Conservation (phyloP, 2,797 vertebrate genomes). For the Sebastes itinus region DNA sequence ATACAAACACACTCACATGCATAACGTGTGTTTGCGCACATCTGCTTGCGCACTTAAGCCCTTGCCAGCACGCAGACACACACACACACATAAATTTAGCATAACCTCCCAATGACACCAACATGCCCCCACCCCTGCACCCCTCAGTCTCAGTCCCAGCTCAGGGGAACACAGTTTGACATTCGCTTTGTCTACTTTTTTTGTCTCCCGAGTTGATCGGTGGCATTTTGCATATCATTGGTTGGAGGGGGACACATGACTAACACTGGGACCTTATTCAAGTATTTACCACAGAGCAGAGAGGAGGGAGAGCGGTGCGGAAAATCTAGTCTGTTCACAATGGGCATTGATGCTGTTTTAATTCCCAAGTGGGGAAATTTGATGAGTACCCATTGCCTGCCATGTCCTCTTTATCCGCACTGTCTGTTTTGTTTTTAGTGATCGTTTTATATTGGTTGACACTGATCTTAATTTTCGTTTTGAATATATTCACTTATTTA, state of each 20-base stretch:
- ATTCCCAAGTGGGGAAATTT: constrained; percentile 35
- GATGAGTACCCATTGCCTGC: background rate
- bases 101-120: constrained; percentile 37
- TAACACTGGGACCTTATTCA: constrained; percentile 61
- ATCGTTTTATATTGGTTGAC: background rate
- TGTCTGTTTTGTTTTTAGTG: background rate
- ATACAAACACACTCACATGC: constrained; percentile 46
- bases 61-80: constrained; percentile 26
- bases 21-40: constrained; percentile 49
- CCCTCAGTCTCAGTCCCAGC: constrained; percentile 29
- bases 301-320: constrained; percentile 17
- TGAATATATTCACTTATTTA: background rate
- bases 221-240: constrained; percentile 75
- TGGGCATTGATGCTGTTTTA: constrained; percentile 38
- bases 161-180: constrained; percentile 71
- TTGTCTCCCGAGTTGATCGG: constrained; percentile 61
- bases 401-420: background rate
- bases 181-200: constrained; percentile 73
- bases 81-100: constrained; percentile 26
- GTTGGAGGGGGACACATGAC: constrained; percentile 62
- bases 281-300: constrained; percentile 52
- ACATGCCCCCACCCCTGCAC: constrained; percentile 24
- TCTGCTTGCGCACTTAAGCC: constrained; percentile 55
- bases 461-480: background rate
- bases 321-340: constrained; percentile 50